These are phyloP conservation scores for Sebastes trivittatus DNA, from an alignment of 2,797 vertebrate genomes.

Conservation along the genomic window DNA sequence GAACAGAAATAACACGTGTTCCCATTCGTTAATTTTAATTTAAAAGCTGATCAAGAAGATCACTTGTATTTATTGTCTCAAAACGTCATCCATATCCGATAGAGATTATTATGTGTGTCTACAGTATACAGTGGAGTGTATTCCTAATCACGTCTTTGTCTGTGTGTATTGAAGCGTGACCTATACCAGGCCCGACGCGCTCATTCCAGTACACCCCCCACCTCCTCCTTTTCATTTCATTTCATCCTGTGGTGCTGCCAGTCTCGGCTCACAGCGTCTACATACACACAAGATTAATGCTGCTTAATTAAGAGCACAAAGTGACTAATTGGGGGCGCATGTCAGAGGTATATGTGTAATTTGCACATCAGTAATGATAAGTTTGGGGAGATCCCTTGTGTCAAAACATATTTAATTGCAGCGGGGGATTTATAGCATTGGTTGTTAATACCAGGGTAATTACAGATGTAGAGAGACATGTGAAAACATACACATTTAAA, in stretches of 20 bases:
- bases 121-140: background rate
- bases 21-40: background rate
- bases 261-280: slow-evolving; percentile 51
- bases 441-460: slow-evolving; percentile 53
- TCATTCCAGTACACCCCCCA: slow-evolving; percentile 28
- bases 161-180: slow-evolving; percentile 46
- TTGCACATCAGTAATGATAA: slow-evolving; percentile 69
- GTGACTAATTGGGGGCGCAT: slow-evolving; percentile 69
- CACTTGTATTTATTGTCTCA: background rate
- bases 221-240: slow-evolving; percentile 50
- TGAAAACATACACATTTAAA: background rate
- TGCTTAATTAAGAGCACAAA: slow-evolving; percentile 71
- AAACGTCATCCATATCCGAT: background rate
- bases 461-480: slow-evolving; percentile 41
- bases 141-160: slow-evolving; percentile 42
- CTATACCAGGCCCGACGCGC: slow-evolving; percentile 29
- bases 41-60: background rate
- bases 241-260: slow-evolving; percentile 59
- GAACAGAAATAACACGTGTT: background rate
- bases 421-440: slow-evolving; percentile 46
- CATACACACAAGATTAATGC: slow-evolving; percentile 68
- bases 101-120: slow-evolving; percentile 5
- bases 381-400: slow-evolving; percentile 54
- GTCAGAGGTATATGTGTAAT: slow-evolving; percentile 69
- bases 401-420: slow-evolving; percentile 67